Base-by-base conservation (phyloP, 2,888 invertebrate species). In the Congeria kusceri region DNA sequence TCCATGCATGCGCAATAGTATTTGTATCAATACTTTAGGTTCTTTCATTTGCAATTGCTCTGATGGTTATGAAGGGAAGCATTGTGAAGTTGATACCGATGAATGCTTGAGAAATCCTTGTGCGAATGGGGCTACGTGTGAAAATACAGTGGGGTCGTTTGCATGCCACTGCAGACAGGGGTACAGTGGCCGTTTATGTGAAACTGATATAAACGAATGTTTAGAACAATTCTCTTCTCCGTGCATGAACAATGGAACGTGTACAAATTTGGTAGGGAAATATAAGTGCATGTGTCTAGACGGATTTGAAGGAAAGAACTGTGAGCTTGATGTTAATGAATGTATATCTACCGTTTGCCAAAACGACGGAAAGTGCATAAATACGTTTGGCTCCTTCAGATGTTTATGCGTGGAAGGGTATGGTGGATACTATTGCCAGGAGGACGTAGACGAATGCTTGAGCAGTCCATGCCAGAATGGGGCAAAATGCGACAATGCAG, bases 361-460 rank as follows among this genome's bases (percentile, higher is more conserved):
- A 15, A 64, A 75, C 44, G 39, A 70, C 32, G 82, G 72, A 11
- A 53, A 56, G 11, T 82, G 82, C 65, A 20, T 32, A 7, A 82
- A 82, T 53, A 63, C 39, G n/a, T 23, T 56, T 13, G 72, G 77
- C 56, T 53, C 66, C 18, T 77, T 57, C 53, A 32, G 25, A n/a
- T 72, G 72, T 59, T 27, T 59, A 5, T 81, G 81, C 56, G 18
- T 28, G 9, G 9, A 25, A 9, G 81, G 81, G 7, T 81, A 63
- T 58, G 44, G 23, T 3, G 81, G 81, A 23, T 20, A 18, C 11
- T 32, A 29, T 25, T 88, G 88, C 76, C 82, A 81, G 18, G 27
- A 61, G 4, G 62, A 77, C 46, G 29, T 67, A 5, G 62, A 77
- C 46, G 77, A 77, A 46, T 77, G 77, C 46, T 9, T 46, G 3